Evolutionary conservation across 2,797 vertebrate species (phyloP).

Genomic region (Ataeniobius toweri): DNA sequence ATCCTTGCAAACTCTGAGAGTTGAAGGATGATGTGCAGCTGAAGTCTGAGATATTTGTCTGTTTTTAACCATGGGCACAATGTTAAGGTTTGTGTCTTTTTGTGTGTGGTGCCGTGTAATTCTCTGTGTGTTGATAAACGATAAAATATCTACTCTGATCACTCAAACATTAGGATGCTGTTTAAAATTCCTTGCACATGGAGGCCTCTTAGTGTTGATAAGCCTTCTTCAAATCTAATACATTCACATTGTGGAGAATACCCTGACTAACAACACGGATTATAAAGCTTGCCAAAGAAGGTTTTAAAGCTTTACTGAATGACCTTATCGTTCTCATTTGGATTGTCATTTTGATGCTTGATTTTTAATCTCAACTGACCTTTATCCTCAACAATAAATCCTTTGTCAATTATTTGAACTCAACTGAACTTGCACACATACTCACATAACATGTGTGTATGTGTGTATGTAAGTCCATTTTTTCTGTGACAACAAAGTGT

Average conservation of each 20-base stretch:
- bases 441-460: constrained; percentile 74
- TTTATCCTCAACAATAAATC: constrained; percentile 21
- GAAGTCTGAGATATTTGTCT: constrained; percentile 62
- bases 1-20: constrained; percentile 77
- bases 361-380: constrained; percentile 15
- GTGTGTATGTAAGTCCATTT: constrained; percentile 61
- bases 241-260: constrained; percentile 43
- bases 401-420: background rate
- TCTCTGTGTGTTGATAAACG: constrained; percentile 15
- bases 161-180: constrained; percentile 42
- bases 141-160: constrained; percentile 34
- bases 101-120: background rate
- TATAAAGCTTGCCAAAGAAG: constrained; percentile 19
- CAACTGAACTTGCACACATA: background rate
- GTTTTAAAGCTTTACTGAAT: constrained; percentile 10
- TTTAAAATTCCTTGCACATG: constrained; percentile 55
- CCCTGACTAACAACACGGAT: constrained; percentile 29
- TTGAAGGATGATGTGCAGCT: constrained; percentile 76
- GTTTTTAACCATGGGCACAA: constrained; percentile 12
- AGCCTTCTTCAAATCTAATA: constrained; percentile 52
- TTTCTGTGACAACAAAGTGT: constrained; percentile 79
- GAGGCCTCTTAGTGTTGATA: constrained; percentile 37
- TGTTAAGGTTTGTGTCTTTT: constrained; percentile 16
- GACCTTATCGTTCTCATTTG: constrained; percentile 18
- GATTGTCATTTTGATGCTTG: constrained; percentile 10